phyloP scores from a whole-genome alignment of 2,797 vertebrate species.

The Strix occidentalis region DNA sequence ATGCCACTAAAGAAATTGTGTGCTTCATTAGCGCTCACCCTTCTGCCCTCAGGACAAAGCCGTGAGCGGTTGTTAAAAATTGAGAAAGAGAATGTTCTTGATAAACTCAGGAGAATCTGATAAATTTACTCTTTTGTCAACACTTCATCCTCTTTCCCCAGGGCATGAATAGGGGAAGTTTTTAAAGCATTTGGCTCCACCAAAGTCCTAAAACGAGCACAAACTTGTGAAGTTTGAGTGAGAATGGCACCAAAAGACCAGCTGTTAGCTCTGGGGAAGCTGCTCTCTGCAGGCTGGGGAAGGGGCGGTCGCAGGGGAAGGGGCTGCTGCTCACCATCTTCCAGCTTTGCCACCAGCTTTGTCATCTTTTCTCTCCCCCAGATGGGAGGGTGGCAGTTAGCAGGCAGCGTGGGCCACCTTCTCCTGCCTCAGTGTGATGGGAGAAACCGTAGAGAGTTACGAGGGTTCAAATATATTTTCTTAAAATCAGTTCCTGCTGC shows the following conservation, averaged over 20 bases:
- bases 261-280: neutral
- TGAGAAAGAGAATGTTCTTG: neutral
- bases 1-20: neutral
- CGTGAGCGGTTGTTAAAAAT: neutral
- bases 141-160: neutral
- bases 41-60: neutral
- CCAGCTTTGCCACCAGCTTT: neutral
- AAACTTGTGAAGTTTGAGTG: neutral
- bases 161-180: neutral
- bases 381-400: neutral
- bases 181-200: neutral
- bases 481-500: neutral
- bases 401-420: neutral
- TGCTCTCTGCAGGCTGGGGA: neutral
- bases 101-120: neutral
- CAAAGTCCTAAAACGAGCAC: neutral
- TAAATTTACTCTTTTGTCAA: neutral
- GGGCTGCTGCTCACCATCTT: neutral
- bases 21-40: neutral
- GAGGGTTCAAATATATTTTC: neutral
- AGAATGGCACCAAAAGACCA: neutral
- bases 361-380: neutral
- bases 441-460: neutral
- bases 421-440: neutral
- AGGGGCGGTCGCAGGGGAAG: neutral